Percentiles rank a stretch among this genome's conserved stretches.
phyloP scores from a whole-genome alignment of 2,113 vertebrate species.

The Syngnathus typhle region DNA sequence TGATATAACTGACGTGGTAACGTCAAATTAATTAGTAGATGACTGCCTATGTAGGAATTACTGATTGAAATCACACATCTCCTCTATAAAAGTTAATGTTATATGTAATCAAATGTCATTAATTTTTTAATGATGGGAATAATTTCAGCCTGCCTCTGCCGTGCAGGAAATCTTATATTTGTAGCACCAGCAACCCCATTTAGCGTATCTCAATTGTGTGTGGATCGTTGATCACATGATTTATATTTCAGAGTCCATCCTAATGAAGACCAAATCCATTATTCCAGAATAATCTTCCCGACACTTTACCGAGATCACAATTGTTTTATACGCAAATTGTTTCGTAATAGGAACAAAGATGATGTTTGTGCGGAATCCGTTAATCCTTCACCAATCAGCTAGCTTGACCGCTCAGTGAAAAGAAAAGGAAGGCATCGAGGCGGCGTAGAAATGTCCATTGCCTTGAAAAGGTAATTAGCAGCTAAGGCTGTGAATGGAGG shows the following conservation, averaged over 20 bases:
- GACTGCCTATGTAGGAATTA: neutral
- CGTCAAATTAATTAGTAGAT: neutral
- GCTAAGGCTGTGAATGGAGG: constrained; percentile 57
- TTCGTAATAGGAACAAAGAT: neutral
- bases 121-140: constrained; percentile 6
- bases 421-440: constrained; percentile 56
- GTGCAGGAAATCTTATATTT: constrained; percentile 3
- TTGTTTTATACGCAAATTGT: neutral
- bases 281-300: neutral
- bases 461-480: constrained; percentile 67
- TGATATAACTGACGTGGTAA: constrained; percentile 2
- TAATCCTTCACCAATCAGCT: constrained; percentile 49
- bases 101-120: constrained; percentile 5
- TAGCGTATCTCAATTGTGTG: neutral
- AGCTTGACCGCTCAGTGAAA: constrained; percentile 44
- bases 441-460: constrained; percentile 60
- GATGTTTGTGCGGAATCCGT: constrained; percentile 8
- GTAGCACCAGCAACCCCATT: neutral
- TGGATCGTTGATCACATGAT: too few species aligned
- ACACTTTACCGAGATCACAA: neutral
- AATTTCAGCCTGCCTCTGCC: neutral
- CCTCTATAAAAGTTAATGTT: constrained; percentile 10
- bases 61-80: constrained; percentile 7
- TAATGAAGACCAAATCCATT: neutral
- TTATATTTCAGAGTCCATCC: neutral